phyloP scores from a whole-genome alignment of 2,797 vertebrate genomes.

The Chloroceryle amazona region DNA sequence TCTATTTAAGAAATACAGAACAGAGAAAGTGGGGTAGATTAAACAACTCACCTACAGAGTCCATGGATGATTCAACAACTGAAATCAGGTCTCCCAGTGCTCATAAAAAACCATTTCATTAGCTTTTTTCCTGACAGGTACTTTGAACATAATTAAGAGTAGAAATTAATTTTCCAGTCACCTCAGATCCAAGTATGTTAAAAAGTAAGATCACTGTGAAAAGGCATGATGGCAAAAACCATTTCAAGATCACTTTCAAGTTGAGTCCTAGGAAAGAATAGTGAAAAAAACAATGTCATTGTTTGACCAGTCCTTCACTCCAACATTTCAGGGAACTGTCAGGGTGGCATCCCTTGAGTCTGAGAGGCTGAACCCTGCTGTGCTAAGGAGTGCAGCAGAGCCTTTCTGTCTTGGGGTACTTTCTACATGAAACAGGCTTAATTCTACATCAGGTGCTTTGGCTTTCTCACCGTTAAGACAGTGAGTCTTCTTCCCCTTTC shows the following conservation, averaged over 20 bases:
- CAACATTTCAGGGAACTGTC: background rate
- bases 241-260: background rate
- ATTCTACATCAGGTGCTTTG: background rate
- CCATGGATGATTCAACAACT: background rate
- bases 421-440: background rate
- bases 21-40: background rate
- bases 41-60: background rate
- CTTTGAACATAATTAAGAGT: background rate
- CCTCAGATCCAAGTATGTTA: background rate
- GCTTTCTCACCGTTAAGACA: background rate
- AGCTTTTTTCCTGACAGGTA: background rate
- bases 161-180: background rate
- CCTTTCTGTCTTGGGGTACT: background rate
- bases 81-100: background rate
- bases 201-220: background rate
- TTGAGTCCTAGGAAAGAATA: background rate
- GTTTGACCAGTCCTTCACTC: background rate
- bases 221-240: rapidly evolving
- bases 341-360: rapidly evolving
- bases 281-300: rapidly evolving
- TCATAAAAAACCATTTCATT: background rate
- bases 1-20: background rate
- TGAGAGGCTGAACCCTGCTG: background rate
- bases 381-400: background rate
- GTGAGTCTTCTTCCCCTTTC: background rate